Evolutionary conservation across 2,888 invertebrate genomes (phyloP).

Genomic region (Diaphora mendica): DNA sequence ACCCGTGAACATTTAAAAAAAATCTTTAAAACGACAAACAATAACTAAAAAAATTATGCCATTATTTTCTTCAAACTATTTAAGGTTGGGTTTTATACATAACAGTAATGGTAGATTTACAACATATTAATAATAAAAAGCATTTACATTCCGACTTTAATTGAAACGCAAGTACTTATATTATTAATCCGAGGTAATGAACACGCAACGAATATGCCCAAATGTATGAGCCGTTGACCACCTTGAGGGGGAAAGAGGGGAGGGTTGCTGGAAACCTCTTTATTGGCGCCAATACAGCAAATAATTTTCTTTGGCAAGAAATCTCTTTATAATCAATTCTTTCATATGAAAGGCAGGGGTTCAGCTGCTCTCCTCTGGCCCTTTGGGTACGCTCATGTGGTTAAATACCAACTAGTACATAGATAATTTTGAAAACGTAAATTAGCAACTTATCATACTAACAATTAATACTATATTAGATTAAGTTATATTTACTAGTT

Average conservation of each 20-base stretch:
- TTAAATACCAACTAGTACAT: neutral
- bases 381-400: neutral
- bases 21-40: no score
- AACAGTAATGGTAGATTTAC: no score
- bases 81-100: no score
- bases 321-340: no score
- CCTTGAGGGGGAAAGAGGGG: no score
- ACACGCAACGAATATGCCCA: constrained; percentile 23
- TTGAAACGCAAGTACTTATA: no score
- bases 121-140: no score
- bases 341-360: neutral
- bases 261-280: neutral
- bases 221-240: neutral
- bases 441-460: neutral
- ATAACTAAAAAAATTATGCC: no score
- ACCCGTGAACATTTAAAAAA: no score
- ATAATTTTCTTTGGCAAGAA: no score
- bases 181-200: constrained; percentile 17
- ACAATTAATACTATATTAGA: neutral
- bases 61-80: no score
- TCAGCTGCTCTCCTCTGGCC: neutral
- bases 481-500: neutral
- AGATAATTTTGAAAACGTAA: neutral
- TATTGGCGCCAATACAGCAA: neutral
- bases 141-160: no score